phyloP scores from a whole-genome alignment of 2,113 vertebrate genomes.

The Dermatemys mawii region DNA sequence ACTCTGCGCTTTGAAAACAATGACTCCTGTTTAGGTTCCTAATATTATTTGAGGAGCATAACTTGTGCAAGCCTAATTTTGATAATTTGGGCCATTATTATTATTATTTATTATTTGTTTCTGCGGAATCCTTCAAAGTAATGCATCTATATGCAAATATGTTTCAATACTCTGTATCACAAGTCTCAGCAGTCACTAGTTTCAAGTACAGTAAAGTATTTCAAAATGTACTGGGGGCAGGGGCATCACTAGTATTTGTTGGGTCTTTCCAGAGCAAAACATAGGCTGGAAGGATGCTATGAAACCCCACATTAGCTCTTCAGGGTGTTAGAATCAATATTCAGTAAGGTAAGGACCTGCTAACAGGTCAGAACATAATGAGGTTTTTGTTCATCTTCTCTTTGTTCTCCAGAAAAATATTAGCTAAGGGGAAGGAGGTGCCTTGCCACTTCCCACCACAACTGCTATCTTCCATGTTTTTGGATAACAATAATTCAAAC shows the following conservation, averaged over 20 bases:
- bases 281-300: too few relatives aligned
- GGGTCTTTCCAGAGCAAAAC: too few relatives aligned
- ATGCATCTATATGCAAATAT: neutral
- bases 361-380: neutral
- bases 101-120: neutral
- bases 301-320: too few relatives aligned
- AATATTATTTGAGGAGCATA: neutral
- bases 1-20: neutral
- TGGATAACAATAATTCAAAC: neutral
- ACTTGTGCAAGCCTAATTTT: neutral
- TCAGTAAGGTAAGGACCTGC: neutral
- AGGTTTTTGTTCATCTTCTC: neutral
- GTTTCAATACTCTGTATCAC: neutral
- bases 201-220: neutral
- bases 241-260: neutral
- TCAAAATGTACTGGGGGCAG: neutral
- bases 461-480: neutral
- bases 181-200: neutral
- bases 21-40: neutral
- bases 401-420: neutral
- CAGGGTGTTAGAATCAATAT: too few relatives aligned
- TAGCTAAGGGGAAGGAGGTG: neutral
- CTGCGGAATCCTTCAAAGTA: neutral
- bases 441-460: neutral
- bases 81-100: neutral